A percentile compares a stretch with the other conserved stretches of the same genome.
Conservation (phyloP, 2,888 invertebrate species). For the Leucophenga montana region DNA sequence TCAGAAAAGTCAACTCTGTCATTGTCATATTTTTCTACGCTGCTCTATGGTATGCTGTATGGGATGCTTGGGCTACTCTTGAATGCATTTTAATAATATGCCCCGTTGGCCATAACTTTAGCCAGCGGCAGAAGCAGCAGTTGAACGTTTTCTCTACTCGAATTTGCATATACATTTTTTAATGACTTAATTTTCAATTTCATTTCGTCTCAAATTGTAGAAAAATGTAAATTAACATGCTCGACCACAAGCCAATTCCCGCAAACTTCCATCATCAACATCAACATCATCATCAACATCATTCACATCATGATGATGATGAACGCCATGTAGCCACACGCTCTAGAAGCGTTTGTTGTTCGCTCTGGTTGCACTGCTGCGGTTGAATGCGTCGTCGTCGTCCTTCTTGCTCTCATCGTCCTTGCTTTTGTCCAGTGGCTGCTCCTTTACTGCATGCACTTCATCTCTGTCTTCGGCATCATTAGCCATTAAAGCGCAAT, state of each 20-base stretch:
- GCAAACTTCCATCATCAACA: background rate
- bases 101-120: slow-evolving; percentile 21
- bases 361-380: background rate
- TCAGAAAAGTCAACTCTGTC: background rate
- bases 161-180: slow-evolving; percentile 36
- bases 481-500: slow-evolving; percentile 62
- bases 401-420: background rate
- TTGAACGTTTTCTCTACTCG: background rate
- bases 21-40: background rate
- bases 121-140: background rate
- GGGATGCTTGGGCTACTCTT: background rate
- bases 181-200: slow-evolving; percentile 68
- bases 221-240: slow-evolving; percentile 54
- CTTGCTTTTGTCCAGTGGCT: background rate
- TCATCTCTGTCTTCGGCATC: slow-evolving; percentile 35
- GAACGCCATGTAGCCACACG: slow-evolving; percentile 11
- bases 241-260: slow-evolving; percentile 3
- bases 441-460: background rate
- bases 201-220: slow-evolving; percentile 49
- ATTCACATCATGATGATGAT: background rate
- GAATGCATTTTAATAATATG: slow-evolving; percentile 50
- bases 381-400: background rate
- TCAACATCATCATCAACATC: slow-evolving; percentile 1
- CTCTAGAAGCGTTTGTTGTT: background rate
- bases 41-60: background rate